Conservation (phyloP, 2,888 invertebrate species). For the Bellardia bayeri region DNA sequence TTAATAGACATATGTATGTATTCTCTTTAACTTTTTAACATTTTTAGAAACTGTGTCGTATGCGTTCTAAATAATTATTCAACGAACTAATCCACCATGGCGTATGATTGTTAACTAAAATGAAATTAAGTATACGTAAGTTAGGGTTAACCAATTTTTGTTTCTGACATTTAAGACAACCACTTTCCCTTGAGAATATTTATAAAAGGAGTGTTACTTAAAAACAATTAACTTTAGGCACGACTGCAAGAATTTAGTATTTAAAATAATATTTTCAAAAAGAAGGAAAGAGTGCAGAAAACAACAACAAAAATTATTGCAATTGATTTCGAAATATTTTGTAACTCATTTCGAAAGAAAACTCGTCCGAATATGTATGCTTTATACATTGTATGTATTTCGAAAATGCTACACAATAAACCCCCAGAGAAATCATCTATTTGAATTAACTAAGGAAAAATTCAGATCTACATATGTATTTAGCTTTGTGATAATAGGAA, state of each 20-base stretch:
- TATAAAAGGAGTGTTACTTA: conserved; percentile 12
- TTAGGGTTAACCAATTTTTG: background rate
- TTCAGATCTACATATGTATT: too few relatives aligned
- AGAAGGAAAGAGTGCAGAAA: background rate
- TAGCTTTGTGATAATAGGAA: too few relatives aligned
- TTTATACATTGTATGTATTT: too few relatives aligned
- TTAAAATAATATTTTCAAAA: background rate
- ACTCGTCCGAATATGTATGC: too few relatives aligned
- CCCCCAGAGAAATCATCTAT: too few relatives aligned
- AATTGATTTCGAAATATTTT: too few relatives aligned
- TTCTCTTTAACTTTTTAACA: background rate
- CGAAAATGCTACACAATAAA: too few relatives aligned
- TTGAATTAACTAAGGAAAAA: too few relatives aligned
- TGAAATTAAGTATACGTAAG: background rate
- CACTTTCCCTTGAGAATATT: conserved; percentile 5
- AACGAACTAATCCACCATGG: background rate
- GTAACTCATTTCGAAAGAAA: too few relatives aligned
- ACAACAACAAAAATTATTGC: too few relatives aligned
- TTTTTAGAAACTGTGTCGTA: background rate
- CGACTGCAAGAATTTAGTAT: background rate
- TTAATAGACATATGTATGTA: background rate
- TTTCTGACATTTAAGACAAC: background rate
- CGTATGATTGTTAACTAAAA: background rate
- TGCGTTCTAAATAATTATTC: background rate
- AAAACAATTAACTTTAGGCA: conserved; percentile 6